A percentile compares a stretch with the other conserved stretches of the same genome.
Evolutionary conservation across 2,888 invertebrate species (phyloP).

Genomic region (Geotrupes spiniger): DNA sequence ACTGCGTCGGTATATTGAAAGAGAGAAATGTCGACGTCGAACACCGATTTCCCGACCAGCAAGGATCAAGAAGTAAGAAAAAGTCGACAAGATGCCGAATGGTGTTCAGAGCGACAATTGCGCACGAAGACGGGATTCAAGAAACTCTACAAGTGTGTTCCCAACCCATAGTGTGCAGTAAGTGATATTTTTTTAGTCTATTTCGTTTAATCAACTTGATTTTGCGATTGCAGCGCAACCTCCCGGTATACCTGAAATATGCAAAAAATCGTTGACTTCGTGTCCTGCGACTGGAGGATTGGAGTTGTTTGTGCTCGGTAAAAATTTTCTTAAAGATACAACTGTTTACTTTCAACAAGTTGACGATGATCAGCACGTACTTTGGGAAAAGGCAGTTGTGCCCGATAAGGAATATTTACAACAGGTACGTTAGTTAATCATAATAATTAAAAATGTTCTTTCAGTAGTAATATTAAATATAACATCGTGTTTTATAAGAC

Average conservation of each 20-base stretch:
- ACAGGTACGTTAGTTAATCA: constrained; percentile 70
- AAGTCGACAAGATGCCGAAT: constrained; percentile 93
- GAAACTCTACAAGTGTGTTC: constrained; percentile 88
- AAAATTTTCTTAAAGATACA: constrained; percentile 90
- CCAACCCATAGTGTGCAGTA: constrained; percentile 89
- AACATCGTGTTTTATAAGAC: too few species aligned
- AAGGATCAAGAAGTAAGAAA: constrained; percentile 80
- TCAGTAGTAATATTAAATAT: constrained; percentile 2
- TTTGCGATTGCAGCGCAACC: constrained; percentile 70
- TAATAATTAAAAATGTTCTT: too few species aligned
- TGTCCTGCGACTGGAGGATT: constrained; percentile 77
- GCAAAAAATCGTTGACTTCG: constrained; percentile 80
- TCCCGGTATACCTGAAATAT: constrained; percentile 88
- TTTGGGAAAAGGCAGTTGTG: constrained; percentile 78
- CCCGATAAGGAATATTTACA: constrained; percentile 89
- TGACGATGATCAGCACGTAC: constrained; percentile 54
- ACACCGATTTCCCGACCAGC: constrained; percentile 81
- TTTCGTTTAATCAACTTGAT: background rate
- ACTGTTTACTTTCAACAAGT: constrained; percentile 72
- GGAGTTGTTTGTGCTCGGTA: constrained; percentile 85
- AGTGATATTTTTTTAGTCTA: constrained; percentile 53
- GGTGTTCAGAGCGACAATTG: constrained; percentile 85
- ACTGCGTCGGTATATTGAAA: constrained; percentile 96
- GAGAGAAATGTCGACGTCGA: constrained; percentile 95
- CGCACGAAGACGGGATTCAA: constrained; percentile 70